Evolutionary conservation across 1,140 invertebrate genomes (phyloP).

Genomic region (Tenebrio molitor): DNA sequence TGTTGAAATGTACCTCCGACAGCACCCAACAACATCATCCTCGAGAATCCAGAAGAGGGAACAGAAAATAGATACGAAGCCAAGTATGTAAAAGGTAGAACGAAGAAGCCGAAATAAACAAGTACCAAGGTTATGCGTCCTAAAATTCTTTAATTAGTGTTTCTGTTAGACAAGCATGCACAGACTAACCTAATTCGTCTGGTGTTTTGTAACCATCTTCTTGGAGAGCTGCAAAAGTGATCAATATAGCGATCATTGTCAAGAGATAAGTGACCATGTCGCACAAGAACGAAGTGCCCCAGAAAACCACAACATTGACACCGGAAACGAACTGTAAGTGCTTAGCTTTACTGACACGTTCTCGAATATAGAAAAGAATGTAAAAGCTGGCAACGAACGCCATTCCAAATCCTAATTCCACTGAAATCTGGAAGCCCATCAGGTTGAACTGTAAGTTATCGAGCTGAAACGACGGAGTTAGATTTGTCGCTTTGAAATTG

Average conservation of each 20-base stretch:
- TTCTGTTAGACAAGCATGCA: too few relatives aligned
- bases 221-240: conserved; percentile 71
- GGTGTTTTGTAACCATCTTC: too few relatives aligned
- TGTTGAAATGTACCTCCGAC: neutral
- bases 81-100: conserved; percentile 45
- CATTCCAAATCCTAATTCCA: conserved; percentile 75
- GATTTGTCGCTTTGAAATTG: too few relatives aligned
- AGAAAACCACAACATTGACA: conserved; percentile 77
- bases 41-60: conserved; percentile 45
- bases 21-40: neutral
- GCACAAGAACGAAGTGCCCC: conserved; percentile 79
- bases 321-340: conserved; percentile 76
- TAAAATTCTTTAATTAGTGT: too few relatives aligned
- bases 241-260: conserved; percentile 68
- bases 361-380: conserved; percentile 77
- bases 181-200: conserved; percentile 68
- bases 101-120: conserved; percentile 41
- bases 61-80: conserved; percentile 42
- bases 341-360: conserved; percentile 71
- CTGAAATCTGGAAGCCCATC: too few relatives aligned
- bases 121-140: conserved; percentile 52
- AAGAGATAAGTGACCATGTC: conserved; percentile 77
- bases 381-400: conserved; percentile 80
- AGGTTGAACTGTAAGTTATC: too few relatives aligned
- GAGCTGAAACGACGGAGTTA: too few relatives aligned